A percentile compares a stretch with the other conserved stretches of the same genome.
Conservation (phyloP, 2,888 invertebrate species). For the Phengaris alcon region DNA sequence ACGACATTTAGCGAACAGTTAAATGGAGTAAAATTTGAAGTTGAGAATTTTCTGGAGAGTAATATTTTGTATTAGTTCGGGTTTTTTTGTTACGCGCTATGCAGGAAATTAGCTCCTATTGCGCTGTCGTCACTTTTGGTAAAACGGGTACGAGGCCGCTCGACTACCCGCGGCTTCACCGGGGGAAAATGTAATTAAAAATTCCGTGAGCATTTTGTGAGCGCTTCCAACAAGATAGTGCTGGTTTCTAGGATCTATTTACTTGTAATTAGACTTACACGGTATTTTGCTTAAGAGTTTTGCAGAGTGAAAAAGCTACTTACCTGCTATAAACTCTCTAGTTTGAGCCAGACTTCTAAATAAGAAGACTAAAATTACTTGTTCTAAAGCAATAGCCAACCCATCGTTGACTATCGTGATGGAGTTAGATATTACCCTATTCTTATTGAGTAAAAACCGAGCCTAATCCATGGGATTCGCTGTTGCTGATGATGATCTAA, state of each 20-base stretch:
- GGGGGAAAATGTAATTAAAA: conserved; percentile 79
- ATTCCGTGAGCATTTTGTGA: conserved; percentile 77
- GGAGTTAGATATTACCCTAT: too few species aligned
- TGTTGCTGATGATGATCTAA: too few species aligned
- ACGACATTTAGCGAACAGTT: conserved; percentile 19
- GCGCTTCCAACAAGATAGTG: conserved; percentile 77
- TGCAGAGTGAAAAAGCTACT: not conserved
- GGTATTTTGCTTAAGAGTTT: conserved; percentile 15
- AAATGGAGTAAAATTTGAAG: conserved; percentile 24
- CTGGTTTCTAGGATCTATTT: conserved; percentile 70
- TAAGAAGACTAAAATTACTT: not conserved
- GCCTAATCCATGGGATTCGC: too few species aligned
- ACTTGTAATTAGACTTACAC: conserved; percentile 72
- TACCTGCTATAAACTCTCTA: not conserved
- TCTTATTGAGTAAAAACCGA: too few species aligned
- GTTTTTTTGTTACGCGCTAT: conserved; percentile 71
- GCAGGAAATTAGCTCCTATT: conserved; percentile 80
- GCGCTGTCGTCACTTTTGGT: conserved; percentile 77
- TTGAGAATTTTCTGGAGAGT: conserved; percentile 40
- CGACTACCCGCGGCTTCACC: conserved; percentile 64
- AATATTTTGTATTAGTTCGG: conserved; percentile 62
- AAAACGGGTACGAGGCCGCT: conserved; percentile 73
- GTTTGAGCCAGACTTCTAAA: not conserved
- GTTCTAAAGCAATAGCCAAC: not conserved
- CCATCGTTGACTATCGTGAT: too few species aligned